Percentiles rank a stretch among this genome's conserved stretches.
Evolutionary conservation across 1,140 invertebrate species (phyloP).

Genomic region (Whitmania pigra): DNA sequence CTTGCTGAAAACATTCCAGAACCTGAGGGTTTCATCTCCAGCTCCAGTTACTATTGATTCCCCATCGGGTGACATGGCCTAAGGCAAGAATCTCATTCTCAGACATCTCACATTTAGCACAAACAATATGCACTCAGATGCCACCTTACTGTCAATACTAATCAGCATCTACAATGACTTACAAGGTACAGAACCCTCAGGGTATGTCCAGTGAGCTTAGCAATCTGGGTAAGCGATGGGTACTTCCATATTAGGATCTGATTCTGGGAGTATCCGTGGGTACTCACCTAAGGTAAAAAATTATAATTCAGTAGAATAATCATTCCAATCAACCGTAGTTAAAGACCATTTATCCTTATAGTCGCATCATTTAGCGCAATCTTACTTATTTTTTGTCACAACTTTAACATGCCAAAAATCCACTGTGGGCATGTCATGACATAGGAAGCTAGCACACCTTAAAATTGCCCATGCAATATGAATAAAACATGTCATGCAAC

Average conservation of each 20-base stretch:
- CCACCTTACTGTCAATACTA: background rate
- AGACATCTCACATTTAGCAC: constrained; percentile 3
- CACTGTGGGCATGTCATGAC: too few relatives aligned
- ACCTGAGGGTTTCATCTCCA: constrained; percentile 92
- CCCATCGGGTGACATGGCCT: constrained; percentile 92
- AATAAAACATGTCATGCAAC: too few relatives aligned
- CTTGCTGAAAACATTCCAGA: constrained; percentile 99
- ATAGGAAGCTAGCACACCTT: too few relatives aligned
- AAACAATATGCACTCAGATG: background rate
- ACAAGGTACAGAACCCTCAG: constrained; percentile 86
- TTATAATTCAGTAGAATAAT: background rate
- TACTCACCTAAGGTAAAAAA: constrained; percentile 56
- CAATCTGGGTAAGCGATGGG: constrained; percentile 87
- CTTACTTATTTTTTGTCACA: too few relatives aligned
- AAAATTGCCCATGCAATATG: too few relatives aligned
- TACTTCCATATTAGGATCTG: constrained; percentile 99
- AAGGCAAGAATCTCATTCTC: constrained; percentile 1
- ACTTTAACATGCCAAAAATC: too few relatives aligned
- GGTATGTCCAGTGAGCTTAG: constrained; percentile 93
- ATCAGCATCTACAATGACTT: constrained; percentile 29
- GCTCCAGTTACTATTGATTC: constrained; percentile 98
- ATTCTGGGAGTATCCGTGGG: constrained; percentile 98
- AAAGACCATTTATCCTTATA: too few relatives aligned
- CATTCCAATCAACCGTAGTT: too few relatives aligned
- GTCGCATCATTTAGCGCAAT: too few relatives aligned